Percentiles rank a stretch among this genome's conserved stretches.
phyloP scores from a whole-genome alignment of 2,113 vertebrate genomes.

The Pao palembangensis region DNA sequence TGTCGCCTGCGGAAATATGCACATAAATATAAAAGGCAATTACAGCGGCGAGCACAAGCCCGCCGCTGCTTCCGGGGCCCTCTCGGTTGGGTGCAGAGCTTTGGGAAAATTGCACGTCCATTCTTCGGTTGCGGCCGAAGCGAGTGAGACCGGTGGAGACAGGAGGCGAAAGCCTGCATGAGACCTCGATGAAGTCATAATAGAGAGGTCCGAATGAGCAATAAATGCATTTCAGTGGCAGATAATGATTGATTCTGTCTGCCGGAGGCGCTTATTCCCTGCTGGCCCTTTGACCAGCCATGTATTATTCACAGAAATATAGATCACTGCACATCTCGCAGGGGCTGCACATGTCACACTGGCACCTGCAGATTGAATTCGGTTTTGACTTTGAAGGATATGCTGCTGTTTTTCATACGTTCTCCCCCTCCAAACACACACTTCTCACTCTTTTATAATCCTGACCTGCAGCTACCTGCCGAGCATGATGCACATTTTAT shows the following conservation, averaged over 20 bases:
- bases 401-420: constrained; percentile 44
- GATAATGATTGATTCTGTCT: constrained; percentile 71
- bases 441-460: constrained; percentile 48
- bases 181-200: constrained; percentile 62
- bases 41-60: constrained; percentile 3
- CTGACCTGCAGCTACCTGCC: constrained; percentile 59
- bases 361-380: constrained; percentile 74
- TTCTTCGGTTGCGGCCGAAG: constrained; percentile 25
- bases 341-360: constrained; percentile 62
- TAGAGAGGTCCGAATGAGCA: constrained; percentile 50
- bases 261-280: constrained; percentile 52
- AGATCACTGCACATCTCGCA: constrained; percentile 62
- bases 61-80: background rate
- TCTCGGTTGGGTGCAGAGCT: constrained; percentile 7
- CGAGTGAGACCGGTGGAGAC: constrained; percentile 17
- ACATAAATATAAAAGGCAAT: background rate
- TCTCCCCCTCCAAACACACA: background rate
- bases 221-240: constrained; percentile 65
- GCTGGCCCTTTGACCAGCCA: constrained; percentile 70
- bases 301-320: constrained; percentile 76
- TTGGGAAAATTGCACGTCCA: constrained; percentile 10
- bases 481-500: constrained; percentile 70
- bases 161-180: constrained; percentile 41
- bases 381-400: constrained; percentile 68
- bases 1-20: background rate